Evolutionary conservation across 1,140 invertebrate genomes (phyloP).

Genomic region (Chlorops oryzae): DNA sequence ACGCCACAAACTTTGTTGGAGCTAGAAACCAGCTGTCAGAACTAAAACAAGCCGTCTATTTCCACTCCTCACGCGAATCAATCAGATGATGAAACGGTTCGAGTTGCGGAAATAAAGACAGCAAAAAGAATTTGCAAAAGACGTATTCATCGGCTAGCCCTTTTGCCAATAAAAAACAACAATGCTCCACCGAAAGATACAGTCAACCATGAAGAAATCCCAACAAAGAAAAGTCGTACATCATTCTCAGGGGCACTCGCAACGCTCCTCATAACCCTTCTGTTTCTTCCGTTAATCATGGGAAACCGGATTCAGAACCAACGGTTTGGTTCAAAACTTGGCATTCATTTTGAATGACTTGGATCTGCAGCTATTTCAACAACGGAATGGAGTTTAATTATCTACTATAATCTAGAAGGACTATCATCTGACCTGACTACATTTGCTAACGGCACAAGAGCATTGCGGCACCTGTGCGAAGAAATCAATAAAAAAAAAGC

Average conservation of each 20-base stretch:
- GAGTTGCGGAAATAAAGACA: constrained; percentile 14
- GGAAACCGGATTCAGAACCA: too few species aligned
- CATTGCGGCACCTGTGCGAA: not conserved
- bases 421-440: too few species aligned
- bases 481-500: not conserved
- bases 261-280: not conserved
- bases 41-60: not conserved
- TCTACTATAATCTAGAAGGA: too few species aligned
- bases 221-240: not conserved
- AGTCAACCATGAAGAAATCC: not conserved
- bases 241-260: not conserved
- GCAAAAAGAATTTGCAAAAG: not conserved
- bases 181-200: not conserved
- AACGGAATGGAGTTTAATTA: too few species aligned
- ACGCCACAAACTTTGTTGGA: too few species aligned
- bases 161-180: not conserved
- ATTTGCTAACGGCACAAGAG: not conserved
- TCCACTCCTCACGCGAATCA: not conserved
- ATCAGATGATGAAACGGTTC: constrained; percentile 3
- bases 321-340: too few species aligned
- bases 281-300: too few species aligned
- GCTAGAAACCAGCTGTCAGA: not conserved
- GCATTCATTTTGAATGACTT: too few species aligned
- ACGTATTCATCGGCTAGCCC: constrained; percentile 1
- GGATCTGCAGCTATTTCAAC: not conserved